Base-by-base conservation (phyloP, 2,888 invertebrate species). In the Patella ulyssiponensis region DNA sequence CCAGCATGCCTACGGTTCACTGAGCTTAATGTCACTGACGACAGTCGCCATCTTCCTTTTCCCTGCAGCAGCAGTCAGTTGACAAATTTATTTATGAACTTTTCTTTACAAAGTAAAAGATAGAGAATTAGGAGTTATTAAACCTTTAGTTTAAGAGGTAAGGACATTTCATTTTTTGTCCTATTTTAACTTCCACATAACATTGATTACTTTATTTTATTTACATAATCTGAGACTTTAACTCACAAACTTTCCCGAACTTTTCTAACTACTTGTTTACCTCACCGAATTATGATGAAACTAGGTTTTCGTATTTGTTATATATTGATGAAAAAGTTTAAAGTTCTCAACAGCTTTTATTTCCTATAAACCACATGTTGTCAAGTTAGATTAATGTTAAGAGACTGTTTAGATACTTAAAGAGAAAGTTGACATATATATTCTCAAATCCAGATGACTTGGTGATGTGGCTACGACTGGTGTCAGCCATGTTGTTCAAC, bases 21-120 rank as follows among this genome's bases (percentile, higher is more conserved):
- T 52, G 71, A 56, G 71, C 71, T 51, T 58, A 76, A 71, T 76
- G 71, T 71, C 70, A 52, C 69, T 54, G 76, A 76, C 71, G 76
- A 71, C 71, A 33, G 71, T 54, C 71, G 71, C 54, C 71, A 76
- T 71, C 53, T 70, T 69, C 23, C 51, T 69, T 64, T 51, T 51
- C 20, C 64, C 64, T 44, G n/a, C 71, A 17, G n/a, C 33, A 54
- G 58, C 71, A 71, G 71, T 76, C 71, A 58, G 71, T 54, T 76
- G 76, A 76, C 76, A 56, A 69, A 44, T 44, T 44, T 44, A 44
- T 44, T 44, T 44, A 44, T 44, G 44, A 44, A 44, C 44, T 44
- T 44, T 44, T 44, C 44, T 44, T 44, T 44, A 44, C 44, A 44
- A 44, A 44, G 44, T 44, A 44, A 44, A 44, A 44, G 44, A 44